Evolutionary conservation across 1,140 invertebrate genomes (phyloP).

Genomic region (Globodera rostochiensis): DNA sequence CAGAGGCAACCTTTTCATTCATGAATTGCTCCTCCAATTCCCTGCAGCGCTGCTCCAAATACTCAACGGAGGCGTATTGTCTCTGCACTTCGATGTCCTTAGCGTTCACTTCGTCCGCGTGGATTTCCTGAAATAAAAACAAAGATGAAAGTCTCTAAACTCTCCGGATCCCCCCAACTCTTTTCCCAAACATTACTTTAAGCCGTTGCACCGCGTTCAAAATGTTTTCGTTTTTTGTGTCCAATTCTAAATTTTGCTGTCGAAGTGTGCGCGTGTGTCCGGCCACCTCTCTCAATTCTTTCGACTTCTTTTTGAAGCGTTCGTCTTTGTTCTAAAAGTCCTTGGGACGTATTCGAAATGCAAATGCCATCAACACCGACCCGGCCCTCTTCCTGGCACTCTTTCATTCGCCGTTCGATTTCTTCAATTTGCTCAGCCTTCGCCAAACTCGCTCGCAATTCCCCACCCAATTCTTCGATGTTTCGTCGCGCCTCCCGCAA

Average conservation of each 20-base stretch:
- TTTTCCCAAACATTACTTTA: background rate
- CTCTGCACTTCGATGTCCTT: slow-evolving; percentile 15
- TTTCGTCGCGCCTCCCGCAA: slow-evolving; percentile 17
- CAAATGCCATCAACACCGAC: background rate
- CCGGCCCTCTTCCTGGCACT: background rate
- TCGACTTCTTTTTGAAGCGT: slow-evolving; percentile 1
- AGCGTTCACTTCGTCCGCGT: slow-evolving; percentile 16
- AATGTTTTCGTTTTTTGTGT: slow-evolving; percentile 21
- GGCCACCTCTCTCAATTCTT: background rate
- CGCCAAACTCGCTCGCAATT: background rate
- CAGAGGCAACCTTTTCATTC: background rate
- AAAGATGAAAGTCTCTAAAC: too few relatives aligned
- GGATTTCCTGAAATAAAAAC: slow-evolving; percentile 12
- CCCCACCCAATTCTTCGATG: slow-evolving; percentile 21
- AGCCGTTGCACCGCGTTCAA: background rate
- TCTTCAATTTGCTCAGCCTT: slow-evolving; percentile 17
- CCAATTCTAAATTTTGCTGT: slow-evolving; percentile 19
- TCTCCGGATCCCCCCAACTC: background rate
- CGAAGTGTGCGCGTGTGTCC: background rate
- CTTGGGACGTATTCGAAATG: background rate
- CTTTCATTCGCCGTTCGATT: slow-evolving; percentile 2
- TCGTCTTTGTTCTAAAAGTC: slow-evolving; percentile 6
- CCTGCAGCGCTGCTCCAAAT: background rate
- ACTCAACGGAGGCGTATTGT: background rate
- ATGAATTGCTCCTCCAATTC: slow-evolving; percentile 12